Percentiles rank a stretch among this genome's conserved stretches.
These are phyloP conservation scores for Drosophila ficusphila DNA, from an alignment of 1,140 invertebrate genomes.

Conservation along the genomic window DNA sequence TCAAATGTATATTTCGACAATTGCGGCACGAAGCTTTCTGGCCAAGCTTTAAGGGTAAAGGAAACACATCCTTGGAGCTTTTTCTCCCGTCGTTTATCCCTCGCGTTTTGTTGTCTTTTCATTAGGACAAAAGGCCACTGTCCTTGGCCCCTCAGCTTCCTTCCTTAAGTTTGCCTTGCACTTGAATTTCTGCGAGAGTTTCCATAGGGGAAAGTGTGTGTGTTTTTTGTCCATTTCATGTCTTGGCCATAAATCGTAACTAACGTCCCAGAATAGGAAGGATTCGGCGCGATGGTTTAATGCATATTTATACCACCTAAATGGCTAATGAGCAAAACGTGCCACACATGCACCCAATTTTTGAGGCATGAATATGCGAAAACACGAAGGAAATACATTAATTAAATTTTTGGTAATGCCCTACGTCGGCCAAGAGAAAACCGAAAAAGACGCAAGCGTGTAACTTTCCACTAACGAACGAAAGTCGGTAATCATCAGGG, in stretches of 20 bases:
- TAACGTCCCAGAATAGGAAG: conserved; percentile 51
- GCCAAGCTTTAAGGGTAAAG: conserved; percentile 19
- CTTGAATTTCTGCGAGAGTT: conserved; percentile 45
- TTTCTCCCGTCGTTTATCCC: conserved; percentile 10
- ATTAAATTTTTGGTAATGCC: conserved; percentile 65
- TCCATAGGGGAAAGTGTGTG: not conserved
- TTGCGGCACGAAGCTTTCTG: conserved; percentile 35
- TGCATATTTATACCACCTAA: conserved; percentile 79
- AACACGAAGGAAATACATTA: conserved; percentile 80
- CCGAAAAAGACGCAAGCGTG: conserved; percentile 51
- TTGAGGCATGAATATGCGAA: conserved; percentile 78
- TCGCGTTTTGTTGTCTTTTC: conserved; percentile 52
- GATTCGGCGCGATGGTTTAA: conserved; percentile 56
- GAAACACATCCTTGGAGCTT: conserved; percentile 8
- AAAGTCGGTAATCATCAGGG: conserved; percentile 18
- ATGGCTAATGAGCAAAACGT: conserved; percentile 78
- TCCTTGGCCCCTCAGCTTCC: conserved; percentile 49
- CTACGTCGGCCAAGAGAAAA: conserved; percentile 6
- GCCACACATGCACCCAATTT: conserved; percentile 53
- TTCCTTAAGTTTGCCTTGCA: conserved; percentile 53
- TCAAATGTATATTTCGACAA: conserved; percentile 51
- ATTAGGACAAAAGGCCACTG: conserved; percentile 45
- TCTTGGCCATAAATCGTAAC: conserved; percentile 64
- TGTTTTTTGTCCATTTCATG: conserved; percentile 34
- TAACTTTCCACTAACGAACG: conserved; percentile 64